Base-by-base conservation (phyloP, 2,113 vertebrate genomes). In the Pholis gunnellus region DNA sequence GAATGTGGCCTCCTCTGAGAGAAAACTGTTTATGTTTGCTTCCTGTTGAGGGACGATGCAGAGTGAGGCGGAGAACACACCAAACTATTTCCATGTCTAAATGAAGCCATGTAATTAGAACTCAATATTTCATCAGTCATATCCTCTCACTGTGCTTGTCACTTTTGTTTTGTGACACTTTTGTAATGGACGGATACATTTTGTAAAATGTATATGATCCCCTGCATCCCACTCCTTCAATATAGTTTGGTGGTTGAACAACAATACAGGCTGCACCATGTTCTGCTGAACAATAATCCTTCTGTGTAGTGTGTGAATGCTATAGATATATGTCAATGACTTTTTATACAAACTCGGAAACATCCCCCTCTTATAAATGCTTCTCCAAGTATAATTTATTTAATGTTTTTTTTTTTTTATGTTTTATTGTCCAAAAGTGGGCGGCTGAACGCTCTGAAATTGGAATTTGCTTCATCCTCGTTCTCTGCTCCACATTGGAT, bases 71-170 rank as follows among this genome's bases (percentile, higher is more conserved):
- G 69, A 79, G 75, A 77, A 74, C 48, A 69, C 69, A 79, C 79
- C 82, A 87, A 89, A 90, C 84, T 72, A 78, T 87, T 86, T 88
- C 87, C 79, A 84, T 64, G 59, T 87, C 90, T 90, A 91, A 91
- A 89, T 88, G 82, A 94, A 92, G 89, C 87, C 85, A 84, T 91
- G 88, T 92, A 89, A 93, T 94, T 92, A 93, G 81, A 84, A 88
- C 78, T 79, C 79, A 81, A 71, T 86, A 88, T 87, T 85, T 80
- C 85, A 87, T 89, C 82, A 77, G 68, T 85, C 73, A 78, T 57
- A 63, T 85, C 63, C 57, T 79, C 84, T 82, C 56, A 81, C 74
- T 87, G 79, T 75, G 72, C 86, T 77, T 85, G 85, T 90, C 88
- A 88, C 75, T 61, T 91, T 74, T 79, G 76, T 87, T 89, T 46